Conservation (phyloP, 92 coral and sea anemone species). For the Plumapathes pennacea region DNA sequence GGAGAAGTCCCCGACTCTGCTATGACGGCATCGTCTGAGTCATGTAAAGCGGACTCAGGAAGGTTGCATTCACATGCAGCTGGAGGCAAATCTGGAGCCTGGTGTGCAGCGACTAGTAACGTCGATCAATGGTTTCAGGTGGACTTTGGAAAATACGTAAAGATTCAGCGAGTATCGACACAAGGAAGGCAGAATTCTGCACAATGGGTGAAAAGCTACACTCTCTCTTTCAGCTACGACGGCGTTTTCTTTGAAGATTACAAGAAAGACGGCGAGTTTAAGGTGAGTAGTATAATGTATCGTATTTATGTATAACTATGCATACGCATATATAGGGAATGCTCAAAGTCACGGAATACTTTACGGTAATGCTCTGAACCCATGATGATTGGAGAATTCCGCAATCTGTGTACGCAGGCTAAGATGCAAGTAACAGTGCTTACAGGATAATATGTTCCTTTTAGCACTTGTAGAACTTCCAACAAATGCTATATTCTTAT, state of each 20-base stretch:
- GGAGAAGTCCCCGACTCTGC: slow-evolving; percentile 19
- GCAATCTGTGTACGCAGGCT: too few species aligned
- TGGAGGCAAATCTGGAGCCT: slow-evolving; percentile 25
- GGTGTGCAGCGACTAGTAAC: slow-evolving; percentile 20
- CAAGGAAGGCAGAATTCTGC: slow-evolving; percentile 29
- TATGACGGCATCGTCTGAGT: slow-evolving; percentile 25
- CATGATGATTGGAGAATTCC: too few species aligned
- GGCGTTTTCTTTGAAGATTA: slow-evolving; percentile 28
- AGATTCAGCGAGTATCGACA: slow-evolving; percentile 14
- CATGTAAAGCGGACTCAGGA: too few species aligned
- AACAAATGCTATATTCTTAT: too few species aligned
- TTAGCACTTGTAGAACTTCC: too few species aligned
- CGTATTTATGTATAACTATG: too few species aligned
- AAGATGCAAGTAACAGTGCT: too few species aligned
- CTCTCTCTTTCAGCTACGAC: slow-evolving; percentile 22
- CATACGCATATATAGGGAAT: too few species aligned
- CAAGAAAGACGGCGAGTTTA: slow-evolving; percentile 11
- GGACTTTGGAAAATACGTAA: slow-evolving; percentile 13
- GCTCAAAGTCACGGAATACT: neutral
- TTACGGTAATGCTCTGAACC: too few species aligned
- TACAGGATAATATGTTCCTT: too few species aligned
- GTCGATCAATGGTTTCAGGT: slow-evolving; percentile 43
- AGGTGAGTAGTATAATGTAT: too few species aligned
- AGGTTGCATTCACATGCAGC: slow-evolving; percentile 9
- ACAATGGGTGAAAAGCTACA: slow-evolving; percentile 33